Evolutionary conservation across 2,888 invertebrate genomes (phyloP).

Genomic region (Tinea semifulvella): DNA sequence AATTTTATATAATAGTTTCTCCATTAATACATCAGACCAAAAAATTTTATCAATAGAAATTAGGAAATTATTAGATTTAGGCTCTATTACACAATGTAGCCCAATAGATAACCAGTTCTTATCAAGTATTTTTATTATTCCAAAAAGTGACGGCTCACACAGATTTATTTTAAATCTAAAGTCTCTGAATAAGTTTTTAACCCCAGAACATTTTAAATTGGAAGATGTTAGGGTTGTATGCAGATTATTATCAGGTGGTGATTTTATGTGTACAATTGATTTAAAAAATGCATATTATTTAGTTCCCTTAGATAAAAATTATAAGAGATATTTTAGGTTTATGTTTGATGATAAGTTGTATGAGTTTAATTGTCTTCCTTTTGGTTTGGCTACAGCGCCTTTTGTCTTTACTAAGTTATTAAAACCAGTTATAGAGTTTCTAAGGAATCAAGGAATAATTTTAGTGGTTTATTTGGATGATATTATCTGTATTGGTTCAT

Average conservation of each 20-base stretch:
- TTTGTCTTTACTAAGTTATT: slow-evolving; percentile 17
- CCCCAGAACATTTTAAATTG: slow-evolving; percentile 18
- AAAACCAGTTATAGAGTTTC: slow-evolving; percentile 15
- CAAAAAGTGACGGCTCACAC: slow-evolving; percentile 16
- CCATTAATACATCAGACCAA: slow-evolving; percentile 6
- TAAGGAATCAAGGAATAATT: slow-evolving; percentile 5
- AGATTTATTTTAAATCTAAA: slow-evolving; percentile 19
- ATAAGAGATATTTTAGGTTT: slow-evolving; percentile 18
- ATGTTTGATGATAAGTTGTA: slow-evolving; percentile 12
- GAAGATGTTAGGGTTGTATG: slow-evolving; percentile 17
- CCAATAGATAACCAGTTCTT: slow-evolving; percentile 14
- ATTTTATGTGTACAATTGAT: slow-evolving; percentile 16
- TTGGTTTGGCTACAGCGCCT: slow-evolving; percentile 18
- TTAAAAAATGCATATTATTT: slow-evolving; percentile 18
- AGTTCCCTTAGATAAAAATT: slow-evolving; percentile 12
- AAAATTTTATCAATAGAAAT: slow-evolving; percentile 13
- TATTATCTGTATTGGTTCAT: slow-evolving; percentile 15
- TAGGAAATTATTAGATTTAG: slow-evolving; percentile 10
- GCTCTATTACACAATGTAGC: slow-evolving; percentile 15
- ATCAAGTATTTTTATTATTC: slow-evolving; percentile 16
- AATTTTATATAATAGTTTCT: slow-evolving; percentile 5
- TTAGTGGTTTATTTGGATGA: slow-evolving; percentile 17
- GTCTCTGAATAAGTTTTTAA: slow-evolving; percentile 12
- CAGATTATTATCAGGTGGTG: slow-evolving; percentile 13
- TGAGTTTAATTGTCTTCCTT: slow-evolving; percentile 18